Conservation (phyloP, 2,888 invertebrate species). For the Crematogaster levior region DNA sequence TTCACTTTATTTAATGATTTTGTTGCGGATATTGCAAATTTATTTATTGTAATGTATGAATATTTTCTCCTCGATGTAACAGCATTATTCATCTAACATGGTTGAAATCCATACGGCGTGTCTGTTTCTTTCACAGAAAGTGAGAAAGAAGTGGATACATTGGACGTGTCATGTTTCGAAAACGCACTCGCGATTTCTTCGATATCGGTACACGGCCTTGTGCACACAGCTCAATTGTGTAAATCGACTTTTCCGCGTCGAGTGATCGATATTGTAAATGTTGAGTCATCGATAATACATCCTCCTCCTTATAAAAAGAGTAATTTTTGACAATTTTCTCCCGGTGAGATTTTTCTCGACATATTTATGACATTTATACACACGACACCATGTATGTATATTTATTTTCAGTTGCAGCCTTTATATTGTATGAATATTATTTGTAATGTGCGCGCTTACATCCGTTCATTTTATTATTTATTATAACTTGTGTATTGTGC, state of each 20-base stretch:
- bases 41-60: neutral
- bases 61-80: slow-evolving; percentile 20
- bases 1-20: slow-evolving; percentile 26
- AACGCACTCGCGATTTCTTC: slow-evolving; percentile 1
- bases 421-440: neutral
- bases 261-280: slow-evolving; percentile 28
- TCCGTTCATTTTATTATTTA: neutral
- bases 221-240: neutral
- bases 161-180: slow-evolving; percentile 17
- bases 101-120: neutral
- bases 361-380: neutral
- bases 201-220: neutral
- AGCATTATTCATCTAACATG: slow-evolving; percentile 1
- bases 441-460: neutral
- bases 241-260: neutral
- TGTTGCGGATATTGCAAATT: neutral
- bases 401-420: neutral
- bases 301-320: neutral
- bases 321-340: slow-evolving; percentile 1
- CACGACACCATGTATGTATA: neutral
- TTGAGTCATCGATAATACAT: slow-evolving; percentile 1
- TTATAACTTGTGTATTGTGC: neutral
- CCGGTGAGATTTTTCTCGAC: neutral
- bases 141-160: neutral
- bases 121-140: slow-evolving; percentile 5